phyloP scores from a whole-genome alignment of 2,888 invertebrate species.

The Scaptomyza cyrtandrae region DNA sequence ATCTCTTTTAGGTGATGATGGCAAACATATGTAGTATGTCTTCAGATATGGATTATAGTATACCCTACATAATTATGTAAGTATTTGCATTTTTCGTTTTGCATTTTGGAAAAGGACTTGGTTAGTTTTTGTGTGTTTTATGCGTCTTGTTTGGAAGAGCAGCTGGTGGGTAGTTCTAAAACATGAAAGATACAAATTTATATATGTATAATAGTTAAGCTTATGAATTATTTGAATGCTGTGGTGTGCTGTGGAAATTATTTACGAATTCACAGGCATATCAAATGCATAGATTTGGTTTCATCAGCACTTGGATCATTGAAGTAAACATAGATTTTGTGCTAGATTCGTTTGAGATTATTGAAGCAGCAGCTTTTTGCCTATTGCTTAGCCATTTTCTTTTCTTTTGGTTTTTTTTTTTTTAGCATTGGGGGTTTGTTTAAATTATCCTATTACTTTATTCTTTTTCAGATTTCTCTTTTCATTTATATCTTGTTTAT shows the following conservation, averaged over 20 bases:
- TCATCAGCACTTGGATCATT: conserved; percentile 11
- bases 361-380: conserved; percentile 42
- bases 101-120: conserved; percentile 36
- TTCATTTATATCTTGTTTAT: conserved; percentile 49
- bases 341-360: conserved; percentile 19
- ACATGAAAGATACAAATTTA: conserved; percentile 42
- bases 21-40: conserved; percentile 67
- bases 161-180: conserved; percentile 71
- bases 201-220: conserved; percentile 31
- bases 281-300: conserved; percentile 31
- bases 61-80: conserved; percentile 26
- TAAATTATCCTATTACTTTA: background rate
- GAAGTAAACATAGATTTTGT: conserved; percentile 17
- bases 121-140: conserved; percentile 25
- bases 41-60: conserved; percentile 12
- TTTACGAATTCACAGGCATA: conserved; percentile 35
- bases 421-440: conserved; percentile 1
- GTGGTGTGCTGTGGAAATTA: conserved; percentile 25
- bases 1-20: conserved; percentile 79
- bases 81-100: conserved; percentile 19
- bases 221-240: conserved; percentile 19
- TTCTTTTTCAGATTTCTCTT: conserved; percentile 13
- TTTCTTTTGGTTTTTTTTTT: background rate
- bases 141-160: conserved; percentile 68
- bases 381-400: conserved; percentile 51